A percentile compares a stretch with the other conserved stretches of the same genome.
phyloP scores from a whole-genome alignment of 1,140 invertebrate species.

The Macrocentrus cingulum region DNA sequence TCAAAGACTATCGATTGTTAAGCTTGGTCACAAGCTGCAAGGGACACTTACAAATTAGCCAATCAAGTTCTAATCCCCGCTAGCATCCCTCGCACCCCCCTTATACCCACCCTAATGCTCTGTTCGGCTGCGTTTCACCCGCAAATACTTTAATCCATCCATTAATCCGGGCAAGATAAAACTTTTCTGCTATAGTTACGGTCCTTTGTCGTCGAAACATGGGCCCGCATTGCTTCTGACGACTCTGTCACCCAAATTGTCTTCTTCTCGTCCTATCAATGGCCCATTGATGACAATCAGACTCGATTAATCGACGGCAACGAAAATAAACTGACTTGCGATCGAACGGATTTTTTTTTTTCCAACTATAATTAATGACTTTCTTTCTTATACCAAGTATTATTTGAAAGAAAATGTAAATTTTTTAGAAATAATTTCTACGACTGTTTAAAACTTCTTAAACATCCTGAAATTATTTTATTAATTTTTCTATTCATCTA shows the following conservation, averaged over 20 bases:
- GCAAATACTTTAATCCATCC: constrained; percentile 60
- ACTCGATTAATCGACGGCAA: constrained; percentile 23
- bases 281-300: constrained; percentile 26
- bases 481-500: too few species aligned
- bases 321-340: too few species aligned
- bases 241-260: constrained; percentile 20
- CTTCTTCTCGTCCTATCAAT: constrained; percentile 8
- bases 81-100: constrained; percentile 4
- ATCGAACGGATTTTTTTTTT: too few species aligned
- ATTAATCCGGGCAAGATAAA: constrained; percentile 59
- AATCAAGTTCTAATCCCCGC: constrained; percentile 58
- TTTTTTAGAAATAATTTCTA: too few species aligned
- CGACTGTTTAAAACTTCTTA: too few species aligned
- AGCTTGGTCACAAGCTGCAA: constrained; percentile 47
- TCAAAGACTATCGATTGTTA: constrained; percentile 51
- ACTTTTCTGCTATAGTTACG: constrained; percentile 52
- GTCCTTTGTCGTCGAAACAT: constrained; percentile 54
- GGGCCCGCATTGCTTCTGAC: constrained; percentile 27
- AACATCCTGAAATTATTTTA: too few species aligned
- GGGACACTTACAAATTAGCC: constrained; percentile 61
- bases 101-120: constrained; percentile 42
- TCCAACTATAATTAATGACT: too few species aligned
- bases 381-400: too few species aligned
- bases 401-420: too few species aligned
- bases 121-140: constrained; percentile 47